These are phyloP conservation scores for Neolamprologus falcicula DNA, from an alignment of 2,113 vertebrate species.

Conservation along the genomic window DNA sequence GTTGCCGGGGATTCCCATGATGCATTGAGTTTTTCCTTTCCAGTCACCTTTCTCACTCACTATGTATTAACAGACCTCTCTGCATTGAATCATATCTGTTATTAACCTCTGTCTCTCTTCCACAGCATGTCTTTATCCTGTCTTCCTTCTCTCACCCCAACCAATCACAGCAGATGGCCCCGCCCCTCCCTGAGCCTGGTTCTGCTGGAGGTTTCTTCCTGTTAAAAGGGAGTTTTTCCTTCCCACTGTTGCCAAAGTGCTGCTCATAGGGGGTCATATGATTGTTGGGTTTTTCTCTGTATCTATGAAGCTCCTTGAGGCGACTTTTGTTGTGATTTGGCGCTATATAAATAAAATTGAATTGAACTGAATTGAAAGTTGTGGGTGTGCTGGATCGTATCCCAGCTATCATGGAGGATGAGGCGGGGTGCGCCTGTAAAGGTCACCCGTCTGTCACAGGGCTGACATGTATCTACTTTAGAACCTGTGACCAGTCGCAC, in stretches of 20 bases:
- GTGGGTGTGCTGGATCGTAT: neutral
- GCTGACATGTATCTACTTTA: neutral
- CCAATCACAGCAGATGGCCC: neutral
- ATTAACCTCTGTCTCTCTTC: neutral
- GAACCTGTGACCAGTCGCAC: neutral
- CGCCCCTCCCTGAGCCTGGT: neutral
- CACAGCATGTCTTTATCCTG: neutral
- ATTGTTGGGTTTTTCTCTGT: neutral
- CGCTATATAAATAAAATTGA: fast-evolving
- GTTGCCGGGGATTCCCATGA: no score
- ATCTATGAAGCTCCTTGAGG: neutral
- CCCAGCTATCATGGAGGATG: neutral
- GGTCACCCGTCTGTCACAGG: neutral
- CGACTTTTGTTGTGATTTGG: neutral
- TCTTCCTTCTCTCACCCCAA: neutral
- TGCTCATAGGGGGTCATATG: neutral
- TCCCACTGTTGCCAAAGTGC: fast-evolving
- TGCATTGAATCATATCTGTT: fast-evolving
- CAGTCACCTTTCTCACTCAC: no score
- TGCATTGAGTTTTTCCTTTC: no score
- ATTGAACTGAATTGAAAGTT: neutral
- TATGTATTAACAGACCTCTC: fast-evolving
- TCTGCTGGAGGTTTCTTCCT: fast-evolving
- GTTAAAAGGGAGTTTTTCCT: neutral
- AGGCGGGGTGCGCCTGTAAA: neutral